Conservation (phyloP, 2,797 vertebrate species). For the Eulemur albifrons region DNA sequence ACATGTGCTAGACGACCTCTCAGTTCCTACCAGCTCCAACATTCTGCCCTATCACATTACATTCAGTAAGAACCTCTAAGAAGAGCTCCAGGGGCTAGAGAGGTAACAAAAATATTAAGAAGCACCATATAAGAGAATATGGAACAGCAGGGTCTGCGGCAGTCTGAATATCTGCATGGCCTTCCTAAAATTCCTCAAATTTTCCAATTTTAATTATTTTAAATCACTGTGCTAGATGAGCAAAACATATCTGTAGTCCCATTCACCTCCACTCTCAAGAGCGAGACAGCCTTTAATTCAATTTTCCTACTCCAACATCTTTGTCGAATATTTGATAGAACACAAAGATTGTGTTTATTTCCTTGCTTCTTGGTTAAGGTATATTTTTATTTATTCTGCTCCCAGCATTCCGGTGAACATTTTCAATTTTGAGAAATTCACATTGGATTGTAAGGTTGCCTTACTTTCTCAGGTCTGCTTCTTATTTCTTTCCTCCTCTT, state of each 20-base stretch:
- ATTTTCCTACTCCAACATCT: background rate
- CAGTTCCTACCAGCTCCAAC: background rate
- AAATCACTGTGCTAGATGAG: background rate
- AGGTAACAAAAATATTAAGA: background rate
- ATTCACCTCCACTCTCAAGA: background rate
- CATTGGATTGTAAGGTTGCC: background rate
- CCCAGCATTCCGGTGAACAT: background rate
- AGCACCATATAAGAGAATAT: background rate
- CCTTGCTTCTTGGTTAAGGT: background rate
- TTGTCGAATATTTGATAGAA: background rate
- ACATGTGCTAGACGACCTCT: background rate
- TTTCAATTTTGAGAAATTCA: background rate
- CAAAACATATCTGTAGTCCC: no score
- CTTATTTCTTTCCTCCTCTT: background rate
- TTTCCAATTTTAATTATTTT: background rate
- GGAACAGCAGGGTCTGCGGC: background rate
- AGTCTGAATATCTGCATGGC: background rate
- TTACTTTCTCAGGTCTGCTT: constrained; percentile 3
- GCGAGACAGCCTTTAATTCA: background rate
- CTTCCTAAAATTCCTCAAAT: background rate
- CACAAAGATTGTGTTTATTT: background rate
- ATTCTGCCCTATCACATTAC: background rate
- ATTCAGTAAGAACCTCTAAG: background rate
- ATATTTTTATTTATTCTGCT: background rate
- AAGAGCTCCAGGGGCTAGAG: background rate